These are phyloP conservation scores for Hipparchia sbordonii DNA, from an alignment of 2,888 invertebrate genomes.

Conservation along the genomic window DNA sequence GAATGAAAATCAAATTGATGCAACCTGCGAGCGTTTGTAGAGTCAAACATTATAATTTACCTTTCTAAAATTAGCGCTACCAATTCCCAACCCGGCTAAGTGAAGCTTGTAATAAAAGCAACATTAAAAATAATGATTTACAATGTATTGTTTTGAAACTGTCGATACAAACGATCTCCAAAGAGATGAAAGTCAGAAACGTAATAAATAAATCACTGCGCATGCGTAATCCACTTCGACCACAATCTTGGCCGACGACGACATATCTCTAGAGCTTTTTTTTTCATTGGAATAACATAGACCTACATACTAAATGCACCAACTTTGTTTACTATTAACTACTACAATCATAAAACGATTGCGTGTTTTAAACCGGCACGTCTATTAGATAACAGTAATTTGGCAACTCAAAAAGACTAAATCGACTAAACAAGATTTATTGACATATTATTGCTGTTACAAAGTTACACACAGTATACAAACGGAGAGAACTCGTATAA, in stretches of 20 bases:
- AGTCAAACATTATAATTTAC: neutral
- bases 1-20: neutral
- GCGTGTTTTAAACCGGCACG: neutral
- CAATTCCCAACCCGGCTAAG: neutral
- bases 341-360: too few species aligned
- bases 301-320: neutral
- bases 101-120: slow-evolving; percentile 8
- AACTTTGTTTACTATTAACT: neutral
- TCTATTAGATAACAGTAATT: neutral
- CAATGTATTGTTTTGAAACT: slow-evolving; percentile 12
- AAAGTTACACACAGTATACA: slow-evolving; percentile 23
- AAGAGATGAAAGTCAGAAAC: slow-evolving; percentile 10
- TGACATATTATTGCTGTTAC: neutral
- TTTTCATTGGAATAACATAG: neutral
- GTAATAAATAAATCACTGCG: slow-evolving; percentile 17
- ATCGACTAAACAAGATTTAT: slow-evolving; percentile 20
- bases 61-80: slow-evolving; percentile 1
- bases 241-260: neutral
- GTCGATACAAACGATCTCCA: slow-evolving; percentile 14
- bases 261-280: neutral
- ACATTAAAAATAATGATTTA: slow-evolving; percentile 14
- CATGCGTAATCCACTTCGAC: neutral
- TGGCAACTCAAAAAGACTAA: neutral
- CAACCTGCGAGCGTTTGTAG: neutral
- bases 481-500: slow-evolving; percentile 25